Percentiles rank a stretch among this genome's conserved stretches.
These are phyloP conservation scores for Pocillopora grandis DNA, from an alignment of 92 coral and sea anemone genomes.

Conservation along the genomic window DNA sequence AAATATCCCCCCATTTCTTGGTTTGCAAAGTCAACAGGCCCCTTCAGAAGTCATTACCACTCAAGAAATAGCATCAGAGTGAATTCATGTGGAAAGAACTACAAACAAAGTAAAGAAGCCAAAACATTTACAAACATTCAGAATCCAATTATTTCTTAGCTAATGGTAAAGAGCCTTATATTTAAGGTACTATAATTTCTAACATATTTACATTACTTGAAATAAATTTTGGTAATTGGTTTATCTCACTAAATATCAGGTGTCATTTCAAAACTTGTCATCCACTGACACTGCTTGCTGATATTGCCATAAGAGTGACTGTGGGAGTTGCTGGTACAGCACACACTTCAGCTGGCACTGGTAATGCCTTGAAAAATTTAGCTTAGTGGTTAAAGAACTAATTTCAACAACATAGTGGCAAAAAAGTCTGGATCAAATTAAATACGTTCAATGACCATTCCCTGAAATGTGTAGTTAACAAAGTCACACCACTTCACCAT, in stretches of 20 bases:
- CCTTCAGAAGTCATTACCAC: constrained; percentile 41
- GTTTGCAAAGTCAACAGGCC: constrained; percentile 19
- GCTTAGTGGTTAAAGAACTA: constrained; percentile 13
- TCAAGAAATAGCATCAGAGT: constrained; percentile 50
- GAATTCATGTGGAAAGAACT: constrained; percentile 46
- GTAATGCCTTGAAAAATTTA: not conserved
- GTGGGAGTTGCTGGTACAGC: not conserved
- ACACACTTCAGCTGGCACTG: not conserved
- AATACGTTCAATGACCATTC: constrained; percentile 48
- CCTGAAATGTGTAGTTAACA: constrained; percentile 42
- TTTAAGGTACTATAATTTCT: too few species aligned
- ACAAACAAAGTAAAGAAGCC: constrained; percentile 41
- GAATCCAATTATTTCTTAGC: constrained; percentile 38
- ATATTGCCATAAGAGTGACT: not conserved
- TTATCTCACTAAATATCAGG: too few species aligned
- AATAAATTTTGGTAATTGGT: too few species aligned
- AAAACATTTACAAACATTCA: constrained; percentile 41
- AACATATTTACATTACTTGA: too few species aligned
- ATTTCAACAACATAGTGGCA: constrained; percentile 18
- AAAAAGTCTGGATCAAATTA: constrained; percentile 33
- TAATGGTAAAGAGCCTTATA: not conserved
- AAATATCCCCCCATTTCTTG: constrained; percentile 49
- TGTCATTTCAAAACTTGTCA: not conserved
- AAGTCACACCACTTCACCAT: constrained; percentile 56
- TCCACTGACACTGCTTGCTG: constrained; percentile 22